Conservation (phyloP, 2,888 invertebrate species). For the Euzophera pinguis region DNA sequence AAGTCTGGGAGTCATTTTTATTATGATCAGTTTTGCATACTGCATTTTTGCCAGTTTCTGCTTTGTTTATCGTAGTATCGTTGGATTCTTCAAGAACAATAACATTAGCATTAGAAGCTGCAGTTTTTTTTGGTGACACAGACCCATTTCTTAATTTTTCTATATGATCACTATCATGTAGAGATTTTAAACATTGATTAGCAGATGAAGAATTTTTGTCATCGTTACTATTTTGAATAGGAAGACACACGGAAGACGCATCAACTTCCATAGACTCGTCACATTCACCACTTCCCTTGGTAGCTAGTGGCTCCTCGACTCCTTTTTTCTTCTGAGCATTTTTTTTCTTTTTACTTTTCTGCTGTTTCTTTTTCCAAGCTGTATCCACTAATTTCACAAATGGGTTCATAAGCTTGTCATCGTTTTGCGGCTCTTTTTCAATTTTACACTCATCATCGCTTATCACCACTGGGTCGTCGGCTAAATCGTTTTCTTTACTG, state of each 20-base stretch:
- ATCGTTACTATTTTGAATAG: not conserved
- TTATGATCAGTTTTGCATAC: constrained; percentile 3
- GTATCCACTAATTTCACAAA: constrained; percentile 64
- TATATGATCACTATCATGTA: not conserved
- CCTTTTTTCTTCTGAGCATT: constrained; percentile 25
- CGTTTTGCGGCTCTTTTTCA: constrained; percentile 28
- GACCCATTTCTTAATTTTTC: too few relatives aligned
- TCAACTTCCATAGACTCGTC: constrained; percentile 43
- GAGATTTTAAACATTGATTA: not conserved
- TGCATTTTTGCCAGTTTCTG: constrained; percentile 13
- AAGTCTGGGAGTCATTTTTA: constrained; percentile 29
- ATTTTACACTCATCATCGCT: constrained; percentile 61
- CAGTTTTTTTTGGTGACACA: constrained; percentile 9
- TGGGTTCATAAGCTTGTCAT: constrained; percentile 51
- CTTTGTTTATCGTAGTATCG: not conserved
- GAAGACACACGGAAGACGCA: not conserved
- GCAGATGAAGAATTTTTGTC: not conserved
- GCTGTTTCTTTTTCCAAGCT: constrained; percentile 63
- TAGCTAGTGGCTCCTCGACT: constrained; percentile 24
- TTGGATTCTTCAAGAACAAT: constrained; percentile 15
- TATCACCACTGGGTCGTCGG: constrained; percentile 50
- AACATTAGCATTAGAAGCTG: constrained; percentile 12
- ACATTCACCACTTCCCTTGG: constrained; percentile 27
- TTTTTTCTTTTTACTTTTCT: constrained; percentile 50
- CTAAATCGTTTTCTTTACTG: constrained; percentile 54